Base-by-base conservation (phyloP, 2,888 invertebrate genomes). In the Euplagia quadripunctaria region DNA sequence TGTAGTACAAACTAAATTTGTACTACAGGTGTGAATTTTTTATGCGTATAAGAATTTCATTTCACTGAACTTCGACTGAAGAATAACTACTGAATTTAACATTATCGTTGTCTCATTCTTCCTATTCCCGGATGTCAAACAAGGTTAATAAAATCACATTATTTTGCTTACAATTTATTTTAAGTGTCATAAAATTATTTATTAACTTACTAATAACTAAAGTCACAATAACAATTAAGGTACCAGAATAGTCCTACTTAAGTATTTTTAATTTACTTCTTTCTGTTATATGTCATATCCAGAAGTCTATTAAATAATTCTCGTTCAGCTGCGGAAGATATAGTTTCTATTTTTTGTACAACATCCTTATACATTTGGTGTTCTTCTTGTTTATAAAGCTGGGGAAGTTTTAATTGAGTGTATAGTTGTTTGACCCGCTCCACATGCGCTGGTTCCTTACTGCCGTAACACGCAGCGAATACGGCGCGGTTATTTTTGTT, bases 381-480 rank as follows among this genome's bases (percentile, higher is more conserved):
- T 90, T 98, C 98, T 78, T 97, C 98, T 52, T 96, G 95, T 0
- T 97, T 95, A 88, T 97, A 98, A 0, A 97, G 96, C 49, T 97
- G 95, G 1, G 97, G 97, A 65, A 98, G 87, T 46, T 97, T 96
- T n/a, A 98, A 89, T 79, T 97, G 97, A 82, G 97, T 96, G 78
- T 93, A 94, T 41, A 94, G 88, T 71, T 84, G 84, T 77, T 90
- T 89, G 64, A 94, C 86, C 46, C 93, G 88, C 67, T 96, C 96
- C 6, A 97, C 94, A 81, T 97, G 97, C 41, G 96, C 97, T 0
- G 96, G 95, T 83, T 98, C 97, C 65, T 95, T 90, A 71, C 93
- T 93, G 9, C 98, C 98, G 87, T 98, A 98, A 90, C 97, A 97
- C 74, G 97, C 96, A 81, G 96, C 93, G 92, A 98, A 96, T 51